Percentiles rank a stretch among this genome's conserved stretches.
These are phyloP conservation scores for Rhamphomyia laevipes DNA, from an alignment of 2,888 invertebrate genomes.

Conservation along the genomic window DNA sequence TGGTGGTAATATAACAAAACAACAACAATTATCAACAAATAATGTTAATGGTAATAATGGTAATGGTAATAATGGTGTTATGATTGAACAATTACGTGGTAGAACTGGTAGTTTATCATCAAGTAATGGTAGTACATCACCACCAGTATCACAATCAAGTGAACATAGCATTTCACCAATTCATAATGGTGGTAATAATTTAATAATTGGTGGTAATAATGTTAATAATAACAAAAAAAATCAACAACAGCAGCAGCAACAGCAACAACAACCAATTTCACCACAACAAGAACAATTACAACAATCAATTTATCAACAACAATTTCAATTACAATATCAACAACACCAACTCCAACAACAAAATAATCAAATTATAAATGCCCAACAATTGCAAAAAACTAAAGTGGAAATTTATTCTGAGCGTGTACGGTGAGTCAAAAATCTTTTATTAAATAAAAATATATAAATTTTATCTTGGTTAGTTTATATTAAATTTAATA, in stretches of 20 bases:
- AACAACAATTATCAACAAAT: constrained; percentile 17
- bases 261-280: constrained; percentile 14
- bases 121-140: constrained; percentile 67
- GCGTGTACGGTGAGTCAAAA: constrained; percentile 58
- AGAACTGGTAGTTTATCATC: constrained; percentile 68
- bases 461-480: too few species aligned
- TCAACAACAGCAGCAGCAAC: constrained; percentile 20
- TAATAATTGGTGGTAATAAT: constrained; percentile 4
- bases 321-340: constrained; percentile 11
- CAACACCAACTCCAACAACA: constrained; percentile 14
- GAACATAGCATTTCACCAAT: constrained; percentile 63
- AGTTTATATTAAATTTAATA: too few species aligned
- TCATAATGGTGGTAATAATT: constrained; percentile 40
- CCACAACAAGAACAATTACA: constrained; percentile 7
- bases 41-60: constrained; percentile 11
- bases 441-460: too few species aligned
- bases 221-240: constrained; percentile 7
- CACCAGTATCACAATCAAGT: constrained; percentile 62
- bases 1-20: constrained; percentile 11
- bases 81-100: constrained; percentile 42
- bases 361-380: constrained; percentile 17
- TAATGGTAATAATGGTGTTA: constrained; percentile 15
- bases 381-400: constrained; percentile 51
- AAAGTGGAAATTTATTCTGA: constrained; percentile 69
- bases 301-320: not conserved